Conservation (phyloP, 1,140 invertebrate genomes). For the Tyrophagus putrescentiae region DNA sequence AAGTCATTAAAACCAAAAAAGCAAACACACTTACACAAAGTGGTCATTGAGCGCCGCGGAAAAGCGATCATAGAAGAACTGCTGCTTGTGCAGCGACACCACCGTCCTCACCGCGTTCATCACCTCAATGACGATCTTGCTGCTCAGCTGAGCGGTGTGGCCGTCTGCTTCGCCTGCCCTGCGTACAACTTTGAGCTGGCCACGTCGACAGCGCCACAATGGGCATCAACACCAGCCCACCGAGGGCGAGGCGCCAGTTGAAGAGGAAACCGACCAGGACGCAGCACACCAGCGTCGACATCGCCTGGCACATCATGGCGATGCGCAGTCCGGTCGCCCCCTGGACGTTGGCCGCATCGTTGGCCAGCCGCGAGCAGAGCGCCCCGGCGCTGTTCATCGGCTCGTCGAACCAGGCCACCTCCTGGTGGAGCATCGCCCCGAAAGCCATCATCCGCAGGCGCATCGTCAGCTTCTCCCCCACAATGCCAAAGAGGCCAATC, state of each 20-base stretch:
- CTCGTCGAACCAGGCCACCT: constrained; percentile 42
- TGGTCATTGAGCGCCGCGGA: background rate
- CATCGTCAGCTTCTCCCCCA: constrained; percentile 39
- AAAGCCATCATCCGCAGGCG: constrained; percentile 36
- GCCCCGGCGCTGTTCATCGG: constrained; percentile 39
- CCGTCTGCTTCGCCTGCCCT: constrained; percentile 46
- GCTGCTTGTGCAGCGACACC: constrained; percentile 36
- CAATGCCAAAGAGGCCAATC: constrained; percentile 25
- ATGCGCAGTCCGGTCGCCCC: constrained; percentile 61
- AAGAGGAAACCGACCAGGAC: constrained; percentile 56
- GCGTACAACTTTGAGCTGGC: constrained; percentile 54
- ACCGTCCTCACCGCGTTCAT: constrained; percentile 43
- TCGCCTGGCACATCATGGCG: constrained; percentile 57
- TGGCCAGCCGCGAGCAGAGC: constrained; percentile 39
- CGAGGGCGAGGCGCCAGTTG: constrained; percentile 62
- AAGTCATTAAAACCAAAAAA: too few species aligned
- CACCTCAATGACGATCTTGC: constrained; percentile 37
- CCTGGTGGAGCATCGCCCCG: constrained; percentile 38
- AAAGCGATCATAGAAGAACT: constrained; percentile 16
- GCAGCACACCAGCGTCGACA: constrained; percentile 53
- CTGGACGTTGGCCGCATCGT: constrained; percentile 43
- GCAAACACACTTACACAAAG: background rate
- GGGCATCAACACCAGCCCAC: constrained; percentile 58
- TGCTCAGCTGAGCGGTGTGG: constrained; percentile 32
- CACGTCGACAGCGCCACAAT: constrained; percentile 57